A percentile compares a stretch with the other conserved stretches of the same genome.
Evolutionary conservation across 2,888 invertebrate genomes (phyloP).

Genomic region (Chrysolina haemoptera): DNA sequence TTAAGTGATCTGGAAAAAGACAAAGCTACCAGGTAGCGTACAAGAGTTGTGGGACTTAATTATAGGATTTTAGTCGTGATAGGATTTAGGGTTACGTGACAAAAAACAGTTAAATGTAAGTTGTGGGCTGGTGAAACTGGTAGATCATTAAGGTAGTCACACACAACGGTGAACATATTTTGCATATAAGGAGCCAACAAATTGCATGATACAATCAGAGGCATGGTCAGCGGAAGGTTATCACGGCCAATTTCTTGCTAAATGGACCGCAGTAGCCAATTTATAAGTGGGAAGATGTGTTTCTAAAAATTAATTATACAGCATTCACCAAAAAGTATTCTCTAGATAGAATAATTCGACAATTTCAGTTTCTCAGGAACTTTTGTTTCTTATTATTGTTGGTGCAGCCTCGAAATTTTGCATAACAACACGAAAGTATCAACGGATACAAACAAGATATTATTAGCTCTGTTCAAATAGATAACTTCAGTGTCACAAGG

Average conservation of each 20-base stretch:
- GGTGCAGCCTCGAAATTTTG: too few species aligned
- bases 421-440: too few species aligned
- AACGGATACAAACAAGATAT: too few species aligned
- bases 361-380: too few species aligned
- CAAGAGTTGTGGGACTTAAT: constrained; percentile 53
- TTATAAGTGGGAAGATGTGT: background rate
- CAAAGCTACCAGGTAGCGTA: background rate
- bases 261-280: constrained; percentile 2
- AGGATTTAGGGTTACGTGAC: constrained; percentile 61
- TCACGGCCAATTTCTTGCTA: constrained; percentile 17
- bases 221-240: constrained; percentile 22
- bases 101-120: constrained; percentile 55
- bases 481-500: too few species aligned
- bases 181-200: constrained; percentile 48
- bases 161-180: constrained; percentile 51
- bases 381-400: too few species aligned
- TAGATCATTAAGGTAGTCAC: constrained; percentile 51
- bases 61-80: constrained; percentile 56
- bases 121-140: constrained; percentile 51
- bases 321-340: background rate
- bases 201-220: constrained; percentile 44
- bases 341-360: too few species aligned
- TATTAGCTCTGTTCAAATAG: too few species aligned
- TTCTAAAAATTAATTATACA: constrained; percentile 18
- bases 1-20: background rate